Evolutionary conservation across 2,113 vertebrate genomes (phyloP).

Genomic region (Alouatta palliata): DNA sequence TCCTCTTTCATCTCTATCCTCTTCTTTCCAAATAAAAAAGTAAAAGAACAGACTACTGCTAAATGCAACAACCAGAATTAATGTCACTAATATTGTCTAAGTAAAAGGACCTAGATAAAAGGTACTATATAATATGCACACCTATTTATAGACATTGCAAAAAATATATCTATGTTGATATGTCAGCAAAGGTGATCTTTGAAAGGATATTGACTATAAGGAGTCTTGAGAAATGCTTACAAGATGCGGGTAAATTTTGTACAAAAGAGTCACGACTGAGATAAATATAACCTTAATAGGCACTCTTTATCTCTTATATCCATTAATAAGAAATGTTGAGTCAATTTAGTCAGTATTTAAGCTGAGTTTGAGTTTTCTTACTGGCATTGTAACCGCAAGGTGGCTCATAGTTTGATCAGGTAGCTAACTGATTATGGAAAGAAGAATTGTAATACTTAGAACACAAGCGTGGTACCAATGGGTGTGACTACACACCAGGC

Average conservation of each 20-base stretch:
- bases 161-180: neutral
- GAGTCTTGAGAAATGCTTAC: neutral
- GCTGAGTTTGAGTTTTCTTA: neutral
- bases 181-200: neutral
- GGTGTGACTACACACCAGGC: too few relatives aligned
- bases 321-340: neutral
- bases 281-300: neutral
- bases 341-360: neutral
- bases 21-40: neutral
- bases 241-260: neutral
- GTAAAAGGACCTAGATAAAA: neutral
- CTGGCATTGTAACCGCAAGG: neutral
- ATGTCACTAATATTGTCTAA: neutral
- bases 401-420: too few relatives aligned
- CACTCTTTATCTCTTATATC: accelerated
- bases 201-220: neutral
- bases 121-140: neutral
- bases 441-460: too few relatives aligned
- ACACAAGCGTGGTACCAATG: too few relatives aligned
- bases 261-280: neutral
- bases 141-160: neutral
- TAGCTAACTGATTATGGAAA: too few relatives aligned
- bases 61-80: neutral
- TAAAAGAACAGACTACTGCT: neutral
- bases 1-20: neutral